Percentiles rank a stretch among this genome's conserved stretches.
Evolutionary conservation across 2,113 vertebrate species (phyloP).

Genomic region (Atractosteus spatula): DNA sequence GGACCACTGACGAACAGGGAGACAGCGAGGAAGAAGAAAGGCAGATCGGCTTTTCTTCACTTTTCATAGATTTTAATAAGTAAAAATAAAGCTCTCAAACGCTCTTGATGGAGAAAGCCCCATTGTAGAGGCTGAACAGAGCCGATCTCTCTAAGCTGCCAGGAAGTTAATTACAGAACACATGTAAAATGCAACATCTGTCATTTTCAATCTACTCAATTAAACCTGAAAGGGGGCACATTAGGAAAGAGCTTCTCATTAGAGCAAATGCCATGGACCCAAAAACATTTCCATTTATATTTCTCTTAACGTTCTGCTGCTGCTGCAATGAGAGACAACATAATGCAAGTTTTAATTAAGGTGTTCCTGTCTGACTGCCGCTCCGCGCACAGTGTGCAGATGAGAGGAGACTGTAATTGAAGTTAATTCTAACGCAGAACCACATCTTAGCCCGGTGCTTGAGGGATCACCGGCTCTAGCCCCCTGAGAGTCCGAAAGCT

Average conservation of each 20-base stretch:
- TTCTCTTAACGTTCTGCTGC: constrained; percentile 56
- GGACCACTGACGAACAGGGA: too few species aligned
- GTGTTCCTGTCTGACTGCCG: constrained; percentile 36
- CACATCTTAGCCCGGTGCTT: not conserved
- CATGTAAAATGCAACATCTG: constrained; percentile 25
- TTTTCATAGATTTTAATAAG: too few species aligned
- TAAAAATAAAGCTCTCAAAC: too few species aligned
- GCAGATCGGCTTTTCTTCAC: too few species aligned
- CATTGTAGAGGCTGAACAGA: too few species aligned
- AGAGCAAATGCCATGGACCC: constrained; percentile 58
- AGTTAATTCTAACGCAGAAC: constrained; percentile 10
- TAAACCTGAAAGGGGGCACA: constrained; percentile 39
- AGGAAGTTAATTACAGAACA: constrained; percentile 7
- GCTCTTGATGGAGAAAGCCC: too few species aligned
- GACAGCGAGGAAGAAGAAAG: too few species aligned
- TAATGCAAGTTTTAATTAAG: constrained; percentile 62
- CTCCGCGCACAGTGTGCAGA: constrained; percentile 31
- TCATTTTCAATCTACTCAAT: constrained; percentile 42
- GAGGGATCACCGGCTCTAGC: not conserved
- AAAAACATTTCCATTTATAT: constrained; percentile 51
- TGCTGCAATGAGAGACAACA: constrained; percentile 52
- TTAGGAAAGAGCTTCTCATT: constrained; percentile 54
- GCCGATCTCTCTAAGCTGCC: constrained; percentile 6
- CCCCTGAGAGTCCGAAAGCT: not conserved
- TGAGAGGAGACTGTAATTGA: constrained; percentile 29